Evolutionary conservation across 2,113 vertebrate species (phyloP).

Genomic region (Pollachius pollachius): DNA sequence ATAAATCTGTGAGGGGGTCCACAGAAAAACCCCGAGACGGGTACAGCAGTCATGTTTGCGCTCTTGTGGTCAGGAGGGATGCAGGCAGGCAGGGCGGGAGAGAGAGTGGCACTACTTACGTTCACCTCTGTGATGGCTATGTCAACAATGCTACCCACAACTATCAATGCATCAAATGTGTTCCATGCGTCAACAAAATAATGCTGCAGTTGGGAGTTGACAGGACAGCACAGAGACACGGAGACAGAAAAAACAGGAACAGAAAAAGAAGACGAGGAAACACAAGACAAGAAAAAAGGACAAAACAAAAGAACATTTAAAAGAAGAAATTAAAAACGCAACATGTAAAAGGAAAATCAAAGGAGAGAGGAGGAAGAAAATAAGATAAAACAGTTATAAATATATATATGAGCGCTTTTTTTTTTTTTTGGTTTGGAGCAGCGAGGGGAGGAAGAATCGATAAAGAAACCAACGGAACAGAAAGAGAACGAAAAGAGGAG

Average conservation of each 20-base stretch:
- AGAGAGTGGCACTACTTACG: conserved; percentile 87
- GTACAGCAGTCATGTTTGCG: conserved; percentile 23
- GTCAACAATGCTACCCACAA: conserved; percentile 99
- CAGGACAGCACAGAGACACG: conserved; percentile 54
- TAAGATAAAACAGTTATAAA: conserved; percentile 30
- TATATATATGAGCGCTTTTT: too few relatives aligned
- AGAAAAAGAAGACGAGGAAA: conserved; percentile 71
- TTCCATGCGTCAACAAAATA: conserved; percentile 99
- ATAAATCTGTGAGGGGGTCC: too few relatives aligned
- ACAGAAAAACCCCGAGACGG: too few relatives aligned
- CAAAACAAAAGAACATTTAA: not conserved
- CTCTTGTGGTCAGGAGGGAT: not conserved
- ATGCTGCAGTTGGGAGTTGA: conserved; percentile 87
- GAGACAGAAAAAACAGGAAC: conserved; percentile 76
- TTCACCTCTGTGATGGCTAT: conserved; percentile 99
- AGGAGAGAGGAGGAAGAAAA: conserved; percentile 45
- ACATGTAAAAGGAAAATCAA: conserved; percentile 68
- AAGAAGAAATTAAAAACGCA: conserved; percentile 79
- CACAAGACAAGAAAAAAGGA: conserved; percentile 30
- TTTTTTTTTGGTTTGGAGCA: too few relatives aligned
- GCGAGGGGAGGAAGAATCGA: too few relatives aligned
- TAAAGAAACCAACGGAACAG: conserved; percentile 20
- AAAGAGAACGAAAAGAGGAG: conserved; percentile 36
- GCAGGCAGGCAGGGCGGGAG: not conserved
- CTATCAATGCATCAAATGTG: conserved; percentile 99